Base-by-base conservation (phyloP, 2,797 vertebrate species). In the Anas bernieri region DNA sequence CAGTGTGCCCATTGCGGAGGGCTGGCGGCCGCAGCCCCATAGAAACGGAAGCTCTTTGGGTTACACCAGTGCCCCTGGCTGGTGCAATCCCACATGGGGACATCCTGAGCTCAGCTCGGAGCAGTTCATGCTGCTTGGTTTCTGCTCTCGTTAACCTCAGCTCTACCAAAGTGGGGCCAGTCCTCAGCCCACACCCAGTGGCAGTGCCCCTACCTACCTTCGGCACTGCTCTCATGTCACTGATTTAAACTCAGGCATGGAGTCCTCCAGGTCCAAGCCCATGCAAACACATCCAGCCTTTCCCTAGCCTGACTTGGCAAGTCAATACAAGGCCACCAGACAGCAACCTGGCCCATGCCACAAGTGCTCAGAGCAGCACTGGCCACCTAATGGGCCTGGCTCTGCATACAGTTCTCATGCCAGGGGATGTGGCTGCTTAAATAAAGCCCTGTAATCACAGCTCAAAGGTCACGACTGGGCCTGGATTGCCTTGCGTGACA, bases 151-250 rank as follows among this genome's bases (percentile, higher is more conserved):
- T 79, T 88, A 79, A 86, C 62, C 66, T 62, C 77, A 67, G 56
- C 52, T 1, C 0, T 30, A 17, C 75, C 1, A 1, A 66, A 79
- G 25, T 2, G 7, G 30, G 28, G 45, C 7, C 43, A 2, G 0
- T 67, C 55, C 61, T 68, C 63, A 64, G 58, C 48, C 68, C 31
- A 37, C 23, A 20, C 11, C 26, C 5, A 1, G 17, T 10, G 30
- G 22, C 5, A 1, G 17, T 10, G 30, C 37, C 50, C 17, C 80
- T 56, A 20, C 41, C 41, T 28, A 26, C 5, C 63, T 41, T 35
- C 37, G 33, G 61, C 61, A 2, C 48, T 56, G 35, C 3, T 28
- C 61, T 76, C 10, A 25, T 46, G 9, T 8, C 62, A 12, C 1
- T 41, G 64, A 26, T 76, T 61, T 62, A 33, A 68, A 37, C 28